These are phyloP conservation scores for Octodonta nipae DNA, from an alignment of 2,888 invertebrate species.

Conservation along the genomic window DNA sequence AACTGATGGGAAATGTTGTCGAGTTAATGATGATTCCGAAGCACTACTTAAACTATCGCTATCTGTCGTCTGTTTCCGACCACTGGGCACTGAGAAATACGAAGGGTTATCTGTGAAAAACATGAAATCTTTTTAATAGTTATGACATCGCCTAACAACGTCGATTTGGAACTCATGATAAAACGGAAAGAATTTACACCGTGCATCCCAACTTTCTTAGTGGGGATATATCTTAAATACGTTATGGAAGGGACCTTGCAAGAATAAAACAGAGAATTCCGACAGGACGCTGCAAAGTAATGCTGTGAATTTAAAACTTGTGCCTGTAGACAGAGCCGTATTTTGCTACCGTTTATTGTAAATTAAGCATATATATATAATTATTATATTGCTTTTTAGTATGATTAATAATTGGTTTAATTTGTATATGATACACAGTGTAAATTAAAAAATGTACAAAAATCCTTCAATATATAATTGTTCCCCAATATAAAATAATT, in stretches of 20 bases:
- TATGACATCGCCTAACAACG: constrained; percentile 19
- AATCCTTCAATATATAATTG: too few species aligned
- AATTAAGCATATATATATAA: too few species aligned
- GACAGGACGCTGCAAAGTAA: constrained; percentile 22
- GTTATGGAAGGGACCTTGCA: constrained; percentile 11
- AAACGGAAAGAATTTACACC: neutral
- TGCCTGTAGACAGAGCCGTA: too few species aligned
- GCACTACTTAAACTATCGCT: constrained; percentile 20
- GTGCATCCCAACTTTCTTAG: neutral
- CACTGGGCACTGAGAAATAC: constrained; percentile 53
- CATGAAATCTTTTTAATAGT: constrained; percentile 6
- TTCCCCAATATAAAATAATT: too few species aligned
- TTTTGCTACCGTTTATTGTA: too few species aligned
- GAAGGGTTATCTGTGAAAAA: constrained; percentile 56
- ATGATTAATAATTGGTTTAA: too few species aligned
- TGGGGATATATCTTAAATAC: constrained; percentile 3
- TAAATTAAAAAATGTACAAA: too few species aligned
- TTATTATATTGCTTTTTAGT: too few species aligned
- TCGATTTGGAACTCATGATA: too few species aligned
- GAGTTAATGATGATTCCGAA: constrained; percentile 20
- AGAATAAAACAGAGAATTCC: constrained; percentile 16
- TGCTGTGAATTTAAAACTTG: too few species aligned
- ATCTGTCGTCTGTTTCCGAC: constrained; percentile 2
- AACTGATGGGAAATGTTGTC: too few species aligned
- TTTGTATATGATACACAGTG: too few species aligned